A percentile compares a stretch with the other conserved stretches of the same genome.
phyloP scores from a whole-genome alignment of 2,888 invertebrate species.

The Polylopha cassiicola region DNA sequence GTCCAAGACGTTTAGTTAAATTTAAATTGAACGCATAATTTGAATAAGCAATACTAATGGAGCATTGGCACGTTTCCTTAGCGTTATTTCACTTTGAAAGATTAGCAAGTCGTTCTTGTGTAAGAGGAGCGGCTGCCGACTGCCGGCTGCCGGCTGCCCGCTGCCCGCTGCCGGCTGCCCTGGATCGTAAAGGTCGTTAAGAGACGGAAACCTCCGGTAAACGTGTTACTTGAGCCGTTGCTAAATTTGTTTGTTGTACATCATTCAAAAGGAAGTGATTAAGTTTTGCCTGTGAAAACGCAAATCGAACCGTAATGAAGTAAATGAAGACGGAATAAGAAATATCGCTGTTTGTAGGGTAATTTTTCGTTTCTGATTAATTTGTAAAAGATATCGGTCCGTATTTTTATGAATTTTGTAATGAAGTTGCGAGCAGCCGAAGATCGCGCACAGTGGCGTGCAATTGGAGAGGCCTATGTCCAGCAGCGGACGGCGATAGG shows the following conservation, averaged over 20 bases:
- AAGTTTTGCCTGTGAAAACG: constrained; percentile 9
- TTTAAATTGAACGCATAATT: too few species aligned
- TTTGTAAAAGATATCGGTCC: too few species aligned
- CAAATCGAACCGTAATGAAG: background rate
- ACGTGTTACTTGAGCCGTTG: constrained; percentile 30
- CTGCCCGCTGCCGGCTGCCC: constrained; percentile 28
- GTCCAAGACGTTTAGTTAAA: too few species aligned
- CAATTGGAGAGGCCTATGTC: too few species aligned
- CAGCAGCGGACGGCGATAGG: too few species aligned
- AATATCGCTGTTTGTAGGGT: too few species aligned
- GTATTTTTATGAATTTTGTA: too few species aligned
- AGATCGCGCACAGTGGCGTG: too few species aligned
- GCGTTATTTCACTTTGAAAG: constrained; percentile 15
- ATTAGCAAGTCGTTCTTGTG: constrained; percentile 9
- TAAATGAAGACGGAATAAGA: too few species aligned
- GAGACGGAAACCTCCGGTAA: constrained; percentile 32
- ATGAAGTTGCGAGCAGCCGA: too few species aligned
- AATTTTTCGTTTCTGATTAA: too few species aligned
- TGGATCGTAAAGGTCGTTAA: constrained; percentile 32
- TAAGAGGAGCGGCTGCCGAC: constrained; percentile 6
- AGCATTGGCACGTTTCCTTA: constrained; percentile 6
- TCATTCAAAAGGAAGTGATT: constrained; percentile 16
- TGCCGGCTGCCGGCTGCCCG: constrained; percentile 15
- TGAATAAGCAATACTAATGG: constrained; percentile 10
- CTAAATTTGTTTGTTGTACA: constrained; percentile 34